These are phyloP conservation scores for Rosalia funebris DNA, from an alignment of 2,888 invertebrate species.

Conservation along the genomic window DNA sequence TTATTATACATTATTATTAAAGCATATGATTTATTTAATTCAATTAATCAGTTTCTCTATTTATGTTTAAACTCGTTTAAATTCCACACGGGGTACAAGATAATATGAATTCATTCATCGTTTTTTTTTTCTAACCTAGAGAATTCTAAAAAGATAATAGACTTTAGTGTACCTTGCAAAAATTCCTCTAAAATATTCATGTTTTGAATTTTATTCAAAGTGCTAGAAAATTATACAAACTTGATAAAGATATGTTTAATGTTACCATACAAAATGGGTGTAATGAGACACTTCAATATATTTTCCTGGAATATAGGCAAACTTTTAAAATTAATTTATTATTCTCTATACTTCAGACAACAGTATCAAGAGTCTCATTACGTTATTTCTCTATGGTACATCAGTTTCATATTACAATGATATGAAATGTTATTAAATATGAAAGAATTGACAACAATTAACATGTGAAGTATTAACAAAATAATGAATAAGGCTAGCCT, in stretches of 20 bases:
- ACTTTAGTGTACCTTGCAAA: too few species aligned
- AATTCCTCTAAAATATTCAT: background rate
- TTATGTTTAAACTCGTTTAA: slow-evolving; percentile 14
- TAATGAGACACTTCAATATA: background rate
- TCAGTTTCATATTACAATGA: too few species aligned
- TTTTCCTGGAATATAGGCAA: background rate
- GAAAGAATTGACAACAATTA: too few species aligned
- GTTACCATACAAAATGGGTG: background rate
- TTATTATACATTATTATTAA: slow-evolving; percentile 25
- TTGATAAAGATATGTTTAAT: background rate
- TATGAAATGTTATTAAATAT: too few species aligned
- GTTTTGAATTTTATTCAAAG: background rate
- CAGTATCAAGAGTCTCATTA: too few species aligned
- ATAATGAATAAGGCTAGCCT: too few species aligned
- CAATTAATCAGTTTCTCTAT: slow-evolving; percentile 4
- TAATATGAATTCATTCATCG: slow-evolving; percentile 24
- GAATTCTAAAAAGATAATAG: slow-evolving; percentile 19
- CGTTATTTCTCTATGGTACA: too few species aligned
- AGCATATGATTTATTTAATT: slow-evolving; percentile 20
- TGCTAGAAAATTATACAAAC: background rate
- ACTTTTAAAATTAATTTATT: too few species aligned
- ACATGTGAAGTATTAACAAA: too few species aligned
- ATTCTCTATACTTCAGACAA: too few species aligned
- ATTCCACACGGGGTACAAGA: slow-evolving; percentile 20
- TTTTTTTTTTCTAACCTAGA: slow-evolving; percentile 23